These are phyloP conservation scores for Nothobranchius furzeri DNA, from an alignment of 2,113 vertebrate genomes.

Conservation along the genomic window DNA sequence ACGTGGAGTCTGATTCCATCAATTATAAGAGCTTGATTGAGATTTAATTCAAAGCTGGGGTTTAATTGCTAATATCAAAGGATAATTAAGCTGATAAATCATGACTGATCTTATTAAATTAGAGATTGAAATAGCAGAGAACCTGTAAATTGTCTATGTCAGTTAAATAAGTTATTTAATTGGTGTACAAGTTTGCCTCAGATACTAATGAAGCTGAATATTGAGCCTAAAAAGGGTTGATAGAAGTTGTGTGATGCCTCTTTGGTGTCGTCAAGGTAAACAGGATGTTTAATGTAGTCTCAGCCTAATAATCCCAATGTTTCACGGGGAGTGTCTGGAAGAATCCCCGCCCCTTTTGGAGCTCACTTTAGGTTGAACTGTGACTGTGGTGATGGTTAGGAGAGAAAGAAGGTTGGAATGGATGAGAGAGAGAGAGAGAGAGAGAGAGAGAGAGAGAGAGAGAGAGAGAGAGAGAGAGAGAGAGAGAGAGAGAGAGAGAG, in stretches of 20 bases:
- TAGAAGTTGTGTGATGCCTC: slow-evolving; percentile 9
- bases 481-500: slow-evolving; percentile 31
- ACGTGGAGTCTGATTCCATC: slow-evolving; percentile 76
- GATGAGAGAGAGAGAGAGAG: neutral
- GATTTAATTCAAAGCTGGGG: slow-evolving; percentile 82
- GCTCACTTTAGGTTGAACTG: too few species aligned
- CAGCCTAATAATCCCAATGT: slow-evolving; percentile 12
- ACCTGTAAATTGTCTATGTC: slow-evolving; percentile 80
- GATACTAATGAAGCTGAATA: slow-evolving; percentile 58
- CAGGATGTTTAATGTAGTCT: slow-evolving; percentile 12
- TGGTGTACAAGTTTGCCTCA: slow-evolving; percentile 72
- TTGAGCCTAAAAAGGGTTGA: slow-evolving; percentile 25
- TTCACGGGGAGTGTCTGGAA: slow-evolving; percentile 2
- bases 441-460: neutral
- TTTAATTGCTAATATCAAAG: slow-evolving; percentile 86
- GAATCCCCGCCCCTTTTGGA: neutral
- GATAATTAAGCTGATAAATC: slow-evolving; percentile 84
- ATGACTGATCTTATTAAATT: slow-evolving; percentile 83
- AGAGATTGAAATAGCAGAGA: slow-evolving; percentile 81
- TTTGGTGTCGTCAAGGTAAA: slow-evolving; percentile 15
- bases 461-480: slow-evolving; percentile 26
- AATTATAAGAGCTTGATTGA: slow-evolving; percentile 81
- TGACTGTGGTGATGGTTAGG: neutral
- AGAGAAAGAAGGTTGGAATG: neutral
- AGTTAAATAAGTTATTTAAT: slow-evolving; percentile 79